Evolutionary conservation across 2,888 invertebrate species (phyloP).

Genomic region (Notodonta dromedarius): DNA sequence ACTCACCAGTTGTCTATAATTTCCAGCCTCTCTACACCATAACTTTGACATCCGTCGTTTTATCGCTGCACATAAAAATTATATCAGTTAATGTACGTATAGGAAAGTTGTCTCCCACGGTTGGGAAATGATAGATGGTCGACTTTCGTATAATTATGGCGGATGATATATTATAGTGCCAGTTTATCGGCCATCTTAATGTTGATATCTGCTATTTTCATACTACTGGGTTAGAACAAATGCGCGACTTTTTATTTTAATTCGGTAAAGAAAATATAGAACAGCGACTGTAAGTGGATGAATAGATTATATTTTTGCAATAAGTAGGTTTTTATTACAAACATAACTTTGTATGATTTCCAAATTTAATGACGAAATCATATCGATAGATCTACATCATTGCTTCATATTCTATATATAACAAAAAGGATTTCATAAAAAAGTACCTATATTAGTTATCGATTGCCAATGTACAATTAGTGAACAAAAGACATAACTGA

Average conservation of each 20-base stretch:
- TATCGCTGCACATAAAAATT: constrained; percentile 12
- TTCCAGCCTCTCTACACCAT: background rate
- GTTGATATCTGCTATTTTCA: background rate
- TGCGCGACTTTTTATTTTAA: too few relatives aligned
- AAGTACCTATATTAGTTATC: background rate
- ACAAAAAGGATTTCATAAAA: background rate
- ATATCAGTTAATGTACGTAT: constrained; percentile 14
- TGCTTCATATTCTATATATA: background rate
- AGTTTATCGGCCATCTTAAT: constrained; percentile 23
- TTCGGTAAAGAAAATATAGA: too few relatives aligned
- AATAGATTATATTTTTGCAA: too few relatives aligned
- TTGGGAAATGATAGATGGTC: constrained; percentile 34
- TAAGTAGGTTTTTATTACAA: too few relatives aligned
- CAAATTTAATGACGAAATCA: too few relatives aligned
- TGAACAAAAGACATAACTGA: background rate
- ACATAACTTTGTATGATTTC: too few relatives aligned
- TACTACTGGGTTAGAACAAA: background rate
- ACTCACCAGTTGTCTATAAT: background rate
- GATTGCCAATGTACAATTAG: background rate
- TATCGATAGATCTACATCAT: background rate
- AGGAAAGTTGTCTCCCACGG: constrained; percentile 39
- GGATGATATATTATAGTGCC: constrained; percentile 35
- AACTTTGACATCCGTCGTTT: background rate
- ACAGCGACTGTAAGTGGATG: too few relatives aligned
- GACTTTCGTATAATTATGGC: constrained; percentile 19